Evolutionary conservation across 1,140 invertebrate species (phyloP), one percentile per base, ranked within the genome.

Genomic region (Drosophila sulfurigaster): DNA sequence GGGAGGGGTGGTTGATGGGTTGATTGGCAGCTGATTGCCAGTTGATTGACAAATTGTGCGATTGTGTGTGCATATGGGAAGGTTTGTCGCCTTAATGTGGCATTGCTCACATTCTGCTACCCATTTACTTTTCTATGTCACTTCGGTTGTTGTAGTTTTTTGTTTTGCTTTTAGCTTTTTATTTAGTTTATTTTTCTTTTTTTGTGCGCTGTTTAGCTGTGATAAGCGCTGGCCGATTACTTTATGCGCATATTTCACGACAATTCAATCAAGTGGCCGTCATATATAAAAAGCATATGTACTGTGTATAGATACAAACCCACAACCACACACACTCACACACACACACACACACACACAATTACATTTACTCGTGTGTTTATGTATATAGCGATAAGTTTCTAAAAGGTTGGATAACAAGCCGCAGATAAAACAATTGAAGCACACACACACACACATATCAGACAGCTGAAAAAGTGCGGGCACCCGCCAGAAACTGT

Each of bases 11-110:
- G 46, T 25, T 54, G 58, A 63, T 56, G 13, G 28, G 8, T 70
- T 77, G 82, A 85, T 85, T 85, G 82, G 56, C 78, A 86, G 69
- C 54, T 72, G 82, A 85, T 85, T 81, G 82, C 52, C 67, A 77
- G 65, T 86, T 85, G 78, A 86, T 81, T 81, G 82, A 86, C 82
- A 86, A 85, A 86, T 65, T 86, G 59, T 68, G 57, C 48, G 41
- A 30, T 38, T 66, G 73, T 78, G 38, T 66, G 72, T 45, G 56
- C 32, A 51, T 54, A 41, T 69, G 63, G 58, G 41, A 70, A 30
- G 68, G 54, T 77, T 66, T 72, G 51, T 30, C 49, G 51, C 68
- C 51, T 64, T 48, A 56, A 8, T 48, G 30, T 62, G 69, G 57
- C 60, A 76, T 76, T 76, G 63, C 58, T 57, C 70, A 58, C 51